A percentile compares a stretch with the other conserved stretches of the same genome.
These are phyloP conservation scores for Trinorchestia longiramus DNA, from an alignment of 1,140 invertebrate genomes.

Conservation along the genomic window DNA sequence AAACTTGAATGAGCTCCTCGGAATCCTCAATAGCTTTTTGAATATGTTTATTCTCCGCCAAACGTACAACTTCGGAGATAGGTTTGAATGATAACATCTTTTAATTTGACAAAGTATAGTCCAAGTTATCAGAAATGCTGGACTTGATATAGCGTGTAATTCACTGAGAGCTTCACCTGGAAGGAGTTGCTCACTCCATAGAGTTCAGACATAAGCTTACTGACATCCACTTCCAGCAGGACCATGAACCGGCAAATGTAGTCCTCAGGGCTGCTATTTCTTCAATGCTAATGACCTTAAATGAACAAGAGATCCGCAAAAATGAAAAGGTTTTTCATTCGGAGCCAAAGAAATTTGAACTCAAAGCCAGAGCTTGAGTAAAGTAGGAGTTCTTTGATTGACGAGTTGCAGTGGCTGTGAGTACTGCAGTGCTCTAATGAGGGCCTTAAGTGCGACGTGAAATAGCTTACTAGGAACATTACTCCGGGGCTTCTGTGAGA, in stretches of 20 bases:
- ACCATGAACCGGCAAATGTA: not conserved
- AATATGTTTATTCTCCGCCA: too few relatives aligned
- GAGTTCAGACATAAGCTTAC: not conserved
- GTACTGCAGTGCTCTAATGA: not conserved
- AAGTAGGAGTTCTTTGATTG: not conserved
- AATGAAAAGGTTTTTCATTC: not conserved
- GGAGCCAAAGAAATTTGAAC: not conserved
- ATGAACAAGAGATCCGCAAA: not conserved
- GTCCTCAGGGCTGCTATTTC: not conserved
- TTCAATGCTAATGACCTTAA: not conserved
- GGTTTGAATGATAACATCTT: not conserved
- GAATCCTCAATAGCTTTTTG: too few relatives aligned
- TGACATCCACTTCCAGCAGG: not conserved
- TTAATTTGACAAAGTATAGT: not conserved
- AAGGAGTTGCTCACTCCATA: not conserved
- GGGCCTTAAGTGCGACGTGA: not conserved
- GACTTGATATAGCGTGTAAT: not conserved
- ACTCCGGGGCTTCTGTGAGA: too few relatives aligned
- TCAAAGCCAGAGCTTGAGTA: not conserved
- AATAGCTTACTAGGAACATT: too few relatives aligned
- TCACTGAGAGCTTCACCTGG: not conserved
- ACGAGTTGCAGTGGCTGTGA: not conserved
- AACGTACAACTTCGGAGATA: not conserved
- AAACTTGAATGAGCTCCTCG: too few relatives aligned
- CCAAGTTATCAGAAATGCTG: not conserved